phyloP scores from a whole-genome alignment of 1,140 invertebrate species.

The Drosophila leontia region DNA sequence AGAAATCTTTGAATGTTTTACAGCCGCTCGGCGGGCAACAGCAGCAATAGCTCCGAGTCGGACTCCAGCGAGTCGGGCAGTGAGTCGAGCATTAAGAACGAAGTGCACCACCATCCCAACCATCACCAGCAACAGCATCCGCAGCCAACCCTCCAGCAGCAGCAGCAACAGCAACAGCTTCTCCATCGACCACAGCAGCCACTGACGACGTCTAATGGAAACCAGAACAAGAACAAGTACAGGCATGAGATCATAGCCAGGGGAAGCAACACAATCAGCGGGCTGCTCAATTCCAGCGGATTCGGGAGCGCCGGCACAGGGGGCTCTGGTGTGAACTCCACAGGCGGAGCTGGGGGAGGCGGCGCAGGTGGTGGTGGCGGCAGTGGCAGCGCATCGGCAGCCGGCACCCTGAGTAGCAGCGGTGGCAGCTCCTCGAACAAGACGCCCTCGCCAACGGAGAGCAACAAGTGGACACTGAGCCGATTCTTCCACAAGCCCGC shows the following conservation, averaged over 20 bases:
- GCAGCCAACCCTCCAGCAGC: constrained; percentile 30
- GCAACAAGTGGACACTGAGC: constrained; percentile 74
- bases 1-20: background rate
- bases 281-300: constrained; percentile 63
- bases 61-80: constrained; percentile 84
- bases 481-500: constrained; percentile 75
- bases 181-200: constrained; percentile 23
- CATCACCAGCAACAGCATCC: constrained; percentile 39
- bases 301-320: constrained; percentile 30
- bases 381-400: constrained; percentile 24
- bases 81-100: constrained; percentile 74
- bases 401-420: constrained; percentile 60
- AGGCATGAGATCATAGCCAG: constrained; percentile 72
- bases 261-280: constrained; percentile 67
- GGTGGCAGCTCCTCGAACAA: constrained; percentile 76
- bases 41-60: constrained; percentile 84
- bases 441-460: constrained; percentile 79
- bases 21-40: constrained; percentile 76
- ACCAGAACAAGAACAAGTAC: constrained; percentile 62
- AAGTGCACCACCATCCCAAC: constrained; percentile 50
- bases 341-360: background rate
- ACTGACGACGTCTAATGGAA: constrained; percentile 48
- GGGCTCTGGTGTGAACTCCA: constrained; percentile 13
- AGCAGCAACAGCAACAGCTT: constrained; percentile 24
- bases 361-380: background rate